Evolutionary conservation across 2,888 invertebrate genomes (phyloP).

Genomic region (Hydrotaea cyrtoneurina): DNA sequence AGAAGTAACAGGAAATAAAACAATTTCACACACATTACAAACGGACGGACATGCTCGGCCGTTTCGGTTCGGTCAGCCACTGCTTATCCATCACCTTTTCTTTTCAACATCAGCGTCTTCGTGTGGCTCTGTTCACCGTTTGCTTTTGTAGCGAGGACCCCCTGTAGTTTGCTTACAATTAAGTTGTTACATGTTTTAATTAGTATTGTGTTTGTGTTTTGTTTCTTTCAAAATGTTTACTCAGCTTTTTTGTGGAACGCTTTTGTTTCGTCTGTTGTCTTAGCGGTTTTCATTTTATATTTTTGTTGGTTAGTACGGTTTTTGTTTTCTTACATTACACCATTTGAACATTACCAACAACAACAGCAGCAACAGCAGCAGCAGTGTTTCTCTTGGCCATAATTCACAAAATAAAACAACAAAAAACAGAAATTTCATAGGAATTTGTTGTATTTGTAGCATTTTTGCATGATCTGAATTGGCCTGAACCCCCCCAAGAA

Average conservation of each 20-base stretch:
- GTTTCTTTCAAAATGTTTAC: slow-evolving; percentile 73
- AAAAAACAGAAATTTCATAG: slow-evolving; percentile 62
- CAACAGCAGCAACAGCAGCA: neutral
- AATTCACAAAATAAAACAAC: too few species aligned
- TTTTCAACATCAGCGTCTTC: neutral
- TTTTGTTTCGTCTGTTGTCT: slow-evolving; percentile 25
- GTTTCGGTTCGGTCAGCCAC: neutral
- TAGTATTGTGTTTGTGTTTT: slow-evolving; percentile 57
- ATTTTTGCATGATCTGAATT: slow-evolving; percentile 21
- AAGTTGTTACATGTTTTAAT: slow-evolving; percentile 66
- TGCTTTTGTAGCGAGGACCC: slow-evolving; percentile 49
- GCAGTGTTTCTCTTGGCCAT: slow-evolving; percentile 69
- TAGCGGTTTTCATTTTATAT: slow-evolving; percentile 31
- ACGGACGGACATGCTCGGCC: neutral
- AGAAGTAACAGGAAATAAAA: slow-evolving; percentile 15
- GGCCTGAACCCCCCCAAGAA: slow-evolving; percentile 7
- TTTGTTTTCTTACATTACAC: slow-evolving; percentile 45
- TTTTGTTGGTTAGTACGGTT: slow-evolving; percentile 29
- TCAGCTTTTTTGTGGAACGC: slow-evolving; percentile 69
- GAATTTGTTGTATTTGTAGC: slow-evolving; percentile 48
- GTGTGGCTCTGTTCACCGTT: slow-evolving; percentile 4
- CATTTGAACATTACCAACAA: slow-evolving; percentile 40
- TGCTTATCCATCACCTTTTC: slow-evolving; percentile 5
- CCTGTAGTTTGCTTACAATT: slow-evolving; percentile 61
- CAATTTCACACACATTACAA: slow-evolving; percentile 29